A percentile compares a stretch with the other conserved stretches of the same genome.
Conservation (phyloP, 2,888 invertebrate species). For the Clostera curtula region DNA sequence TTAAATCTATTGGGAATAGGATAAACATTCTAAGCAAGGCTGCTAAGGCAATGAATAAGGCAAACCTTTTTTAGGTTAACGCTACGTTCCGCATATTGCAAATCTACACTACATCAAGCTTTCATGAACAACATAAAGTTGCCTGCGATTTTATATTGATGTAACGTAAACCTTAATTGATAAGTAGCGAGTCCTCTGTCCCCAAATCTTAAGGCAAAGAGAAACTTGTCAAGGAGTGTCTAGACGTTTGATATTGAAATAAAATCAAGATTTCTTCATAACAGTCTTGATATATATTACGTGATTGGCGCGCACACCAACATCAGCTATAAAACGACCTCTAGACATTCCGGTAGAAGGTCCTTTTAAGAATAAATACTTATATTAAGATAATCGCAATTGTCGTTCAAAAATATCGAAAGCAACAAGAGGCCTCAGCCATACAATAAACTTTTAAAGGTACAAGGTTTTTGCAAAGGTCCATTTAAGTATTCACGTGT, state of each 20-base stretch:
- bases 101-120: too few species aligned
- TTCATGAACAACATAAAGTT: too few species aligned
- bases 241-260: slow-evolving; percentile 7
- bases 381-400: slow-evolving; percentile 29
- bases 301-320: slow-evolving; percentile 45
- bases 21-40: too few species aligned
- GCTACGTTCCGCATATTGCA: too few species aligned
- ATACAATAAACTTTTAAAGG: slow-evolving; percentile 17
- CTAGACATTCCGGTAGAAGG: slow-evolving; percentile 57
- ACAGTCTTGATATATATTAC: slow-evolving; percentile 27
- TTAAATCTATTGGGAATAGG: too few species aligned
- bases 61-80: too few species aligned
- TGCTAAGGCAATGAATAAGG: too few species aligned
- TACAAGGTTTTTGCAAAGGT: slow-evolving; percentile 42
- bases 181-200: too few species aligned
- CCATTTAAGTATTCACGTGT: slow-evolving; percentile 19
- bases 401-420: slow-evolving; percentile 41
- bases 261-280: slow-evolving; percentile 20
- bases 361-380: slow-evolving; percentile 26
- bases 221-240: slow-evolving; percentile 1
- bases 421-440: slow-evolving; percentile 25
- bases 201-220: too few species aligned
- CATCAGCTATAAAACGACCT: slow-evolving; percentile 47
- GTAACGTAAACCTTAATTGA: too few species aligned
- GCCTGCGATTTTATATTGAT: too few species aligned